phyloP scores from a whole-genome alignment of 2,888 invertebrate species.

The Allygus modestus region DNA sequence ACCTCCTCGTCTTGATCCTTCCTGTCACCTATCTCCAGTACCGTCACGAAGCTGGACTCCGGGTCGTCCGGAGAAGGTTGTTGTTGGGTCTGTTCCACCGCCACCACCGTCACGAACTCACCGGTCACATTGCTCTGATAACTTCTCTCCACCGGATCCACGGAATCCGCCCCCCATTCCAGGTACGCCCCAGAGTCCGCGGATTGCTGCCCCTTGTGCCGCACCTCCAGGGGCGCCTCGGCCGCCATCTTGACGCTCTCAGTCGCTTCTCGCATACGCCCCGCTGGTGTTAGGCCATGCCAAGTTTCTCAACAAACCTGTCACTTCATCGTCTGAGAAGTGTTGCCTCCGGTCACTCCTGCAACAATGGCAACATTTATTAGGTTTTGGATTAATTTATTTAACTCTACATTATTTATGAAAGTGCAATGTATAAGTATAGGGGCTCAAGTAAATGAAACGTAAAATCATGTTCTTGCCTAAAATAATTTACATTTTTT shows the following conservation, averaged over 20 bases:
- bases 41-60: constrained; percentile 77
- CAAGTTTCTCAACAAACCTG: too few relatives aligned
- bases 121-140: constrained; percentile 72
- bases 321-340: background rate
- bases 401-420: too few relatives aligned
- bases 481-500: too few relatives aligned
- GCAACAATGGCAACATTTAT: background rate
- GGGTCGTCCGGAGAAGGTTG: constrained; percentile 71
- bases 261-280: background rate
- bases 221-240: constrained; percentile 65
- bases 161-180: constrained; percentile 70
- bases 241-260: constrained; percentile 8
- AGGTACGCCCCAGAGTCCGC: constrained; percentile 72
- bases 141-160: constrained; percentile 57
- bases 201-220: constrained; percentile 71
- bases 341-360: constrained; percentile 23
- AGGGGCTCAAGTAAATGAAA: too few relatives aligned
- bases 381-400: background rate
- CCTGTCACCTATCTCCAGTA: constrained; percentile 76
- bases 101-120: constrained; percentile 80
- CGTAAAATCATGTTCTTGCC: too few relatives aligned
- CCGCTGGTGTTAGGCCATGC: constrained; percentile 13
- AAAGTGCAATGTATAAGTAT: too few relatives aligned
- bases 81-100: constrained; percentile 75
- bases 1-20: constrained; percentile 80